Base-by-base conservation (phyloP, 2,797 vertebrate species). In the Leuciscus waleckii region DNA sequence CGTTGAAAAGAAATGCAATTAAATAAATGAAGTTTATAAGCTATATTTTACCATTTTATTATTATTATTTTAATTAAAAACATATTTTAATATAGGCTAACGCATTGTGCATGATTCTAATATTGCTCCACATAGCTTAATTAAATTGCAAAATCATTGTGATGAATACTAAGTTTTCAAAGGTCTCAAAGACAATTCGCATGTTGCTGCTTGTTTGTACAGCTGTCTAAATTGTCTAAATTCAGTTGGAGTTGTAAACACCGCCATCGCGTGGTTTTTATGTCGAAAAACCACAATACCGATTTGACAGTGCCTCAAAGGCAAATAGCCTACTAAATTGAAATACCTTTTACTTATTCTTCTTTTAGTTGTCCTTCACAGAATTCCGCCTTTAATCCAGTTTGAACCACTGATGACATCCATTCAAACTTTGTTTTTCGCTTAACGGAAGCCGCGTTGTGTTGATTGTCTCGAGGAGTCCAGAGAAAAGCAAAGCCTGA, bases 231-330 rank as follows among this genome's bases (percentile, higher is more conserved):
- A 75, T 43, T 67, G 73, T 67, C 39, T 21, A 79, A 77, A 76
- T 56, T 74, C 26, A 68, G 29, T 78, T 88, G 67, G 17, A 43
- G 81, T 76, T 90, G 85, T 77, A 92, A 94, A 94, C 93, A 95
- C 92, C 94, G 94, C 94, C 96, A 93, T 94, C 94, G 94, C 92
- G 94, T 93, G 88, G 88, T 61, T 21, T 79, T 79, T 7, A 63
- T n/a, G 5, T 43, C 19, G 3, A 82, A n/a, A 68, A 49, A 32
- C 70, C 14, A 19, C 32, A 21, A 5, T 16, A 61, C n/a, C n/a
- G 7, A 49, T 41, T 35, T n/a, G n/a, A 69, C 35, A 26, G 23
- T 16, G 21, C 26, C 56, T 51, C 21, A 41, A 81, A 63, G 51
- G 8, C 17, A 6, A 43, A 23, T n/a, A 29, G 23, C 23, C 2